Percentiles rank a stretch among this genome's conserved stretches.
Evolutionary conservation across 2,888 invertebrate species (phyloP).

Genomic region (Caenorhabditis sinica): DNA sequence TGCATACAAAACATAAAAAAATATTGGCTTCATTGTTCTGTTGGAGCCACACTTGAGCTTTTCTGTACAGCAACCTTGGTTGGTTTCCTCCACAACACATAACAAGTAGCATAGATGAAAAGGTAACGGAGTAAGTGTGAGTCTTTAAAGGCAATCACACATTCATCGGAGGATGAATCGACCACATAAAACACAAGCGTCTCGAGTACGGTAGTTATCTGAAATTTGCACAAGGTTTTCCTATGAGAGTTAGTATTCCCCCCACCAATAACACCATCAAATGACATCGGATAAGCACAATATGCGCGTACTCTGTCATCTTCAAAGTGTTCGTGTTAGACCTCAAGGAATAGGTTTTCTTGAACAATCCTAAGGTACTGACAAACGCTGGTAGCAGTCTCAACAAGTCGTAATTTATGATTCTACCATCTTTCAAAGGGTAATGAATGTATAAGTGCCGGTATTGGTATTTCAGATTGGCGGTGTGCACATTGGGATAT

Average conservation of each 20-base stretch:
- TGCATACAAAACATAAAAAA: too few species aligned
- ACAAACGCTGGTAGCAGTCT: background rate
- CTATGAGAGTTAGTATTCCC: background rate
- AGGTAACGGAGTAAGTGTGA: slow-evolving; percentile 2
- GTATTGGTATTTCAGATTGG: background rate
- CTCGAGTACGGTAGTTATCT: background rate
- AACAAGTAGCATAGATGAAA: background rate
- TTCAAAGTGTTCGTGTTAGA: background rate
- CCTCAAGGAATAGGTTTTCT: background rate
- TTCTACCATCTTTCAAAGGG: background rate
- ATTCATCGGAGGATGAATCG: background rate
- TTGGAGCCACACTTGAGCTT: too few species aligned
- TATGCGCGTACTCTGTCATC: background rate
- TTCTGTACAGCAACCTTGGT: too few species aligned
- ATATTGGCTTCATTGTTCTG: too few species aligned
- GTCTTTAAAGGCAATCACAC: slow-evolving; percentile 6
- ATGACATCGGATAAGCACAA: background rate
- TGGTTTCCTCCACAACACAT: background rate
- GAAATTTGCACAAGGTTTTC: background rate
- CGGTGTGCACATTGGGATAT: background rate
- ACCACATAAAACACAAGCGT: background rate
- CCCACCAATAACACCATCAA: background rate
- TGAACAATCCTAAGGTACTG: background rate
- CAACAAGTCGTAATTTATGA: background rate
- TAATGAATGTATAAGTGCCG: background rate